Evolutionary conservation across 1,140 invertebrate genomes (phyloP).

Genomic region (Diachasmimorpha longicaudata): DNA sequence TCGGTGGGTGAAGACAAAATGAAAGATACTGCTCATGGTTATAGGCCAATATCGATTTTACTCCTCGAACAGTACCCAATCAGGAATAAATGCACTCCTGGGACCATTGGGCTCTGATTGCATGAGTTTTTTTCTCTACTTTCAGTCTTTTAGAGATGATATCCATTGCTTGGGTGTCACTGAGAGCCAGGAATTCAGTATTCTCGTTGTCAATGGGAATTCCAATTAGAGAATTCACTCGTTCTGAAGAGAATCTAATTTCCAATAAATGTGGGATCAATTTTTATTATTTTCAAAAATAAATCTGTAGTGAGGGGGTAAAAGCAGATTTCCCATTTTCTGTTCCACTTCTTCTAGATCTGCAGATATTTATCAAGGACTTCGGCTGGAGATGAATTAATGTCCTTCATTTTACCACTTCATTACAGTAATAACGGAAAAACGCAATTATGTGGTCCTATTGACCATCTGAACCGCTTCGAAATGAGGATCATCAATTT

Average conservation of each 20-base stretch:
- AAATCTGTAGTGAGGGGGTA: no score
- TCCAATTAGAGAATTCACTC: background rate
- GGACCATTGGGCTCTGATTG: background rate
- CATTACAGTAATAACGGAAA: no score
- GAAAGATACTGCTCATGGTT: background rate
- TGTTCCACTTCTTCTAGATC: no score
- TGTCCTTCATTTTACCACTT: no score
- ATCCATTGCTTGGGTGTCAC: background rate
- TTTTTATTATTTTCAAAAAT: no score
- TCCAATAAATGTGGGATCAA: background rate
- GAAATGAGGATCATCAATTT: no score
- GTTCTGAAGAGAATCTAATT: background rate
- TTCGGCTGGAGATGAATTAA: no score
- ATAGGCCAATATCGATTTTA: constrained; percentile 8
- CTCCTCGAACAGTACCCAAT: background rate
- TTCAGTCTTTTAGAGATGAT: background rate
- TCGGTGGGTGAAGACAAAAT: background rate
- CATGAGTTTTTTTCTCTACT: background rate
- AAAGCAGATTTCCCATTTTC: no score
- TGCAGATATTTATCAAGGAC: no score
- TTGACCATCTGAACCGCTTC: no score
- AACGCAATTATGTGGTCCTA: no score
- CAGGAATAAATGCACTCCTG: background rate
- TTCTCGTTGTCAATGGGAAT: background rate
- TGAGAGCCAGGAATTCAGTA: background rate